These are phyloP conservation scores for Accipiter virgatus DNA, from an alignment of 2,113 vertebrate species.

Conservation along the genomic window DNA sequence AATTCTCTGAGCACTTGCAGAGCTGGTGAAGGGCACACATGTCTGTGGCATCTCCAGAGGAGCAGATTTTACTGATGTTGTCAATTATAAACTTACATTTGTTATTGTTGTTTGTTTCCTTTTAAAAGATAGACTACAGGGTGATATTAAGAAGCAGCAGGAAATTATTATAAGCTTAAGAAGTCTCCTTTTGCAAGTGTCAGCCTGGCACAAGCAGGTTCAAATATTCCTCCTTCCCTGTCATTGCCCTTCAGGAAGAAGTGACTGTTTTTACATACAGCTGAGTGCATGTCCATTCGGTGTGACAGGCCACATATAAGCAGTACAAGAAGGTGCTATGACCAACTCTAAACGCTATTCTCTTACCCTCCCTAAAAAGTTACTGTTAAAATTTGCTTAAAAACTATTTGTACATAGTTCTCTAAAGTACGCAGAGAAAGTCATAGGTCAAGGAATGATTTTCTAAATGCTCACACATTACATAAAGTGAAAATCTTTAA, in stretches of 20 bases:
- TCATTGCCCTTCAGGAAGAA: not conserved
- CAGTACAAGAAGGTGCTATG: not conserved
- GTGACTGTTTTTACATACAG: not conserved
- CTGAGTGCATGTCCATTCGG: rapidly evolving
- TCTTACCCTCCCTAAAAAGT: not conserved
- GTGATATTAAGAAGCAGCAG: not conserved
- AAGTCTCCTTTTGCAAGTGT: not conserved
- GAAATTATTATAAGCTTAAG: not conserved
- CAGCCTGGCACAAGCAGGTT: not conserved
- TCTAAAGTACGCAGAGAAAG: not conserved
- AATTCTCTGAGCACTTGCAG: not conserved
- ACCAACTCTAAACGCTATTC: not conserved
- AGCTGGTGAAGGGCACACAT: not conserved
- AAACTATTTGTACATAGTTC: not conserved
- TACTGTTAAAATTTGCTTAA: not conserved
- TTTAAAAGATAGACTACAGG: not conserved
- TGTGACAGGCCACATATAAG: not conserved
- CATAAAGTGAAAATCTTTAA: not conserved
- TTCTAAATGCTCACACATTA: not conserved
- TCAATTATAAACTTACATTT: not conserved
- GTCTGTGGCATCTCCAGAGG: not conserved
- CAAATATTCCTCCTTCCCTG: not conserved
- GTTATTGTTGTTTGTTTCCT: not conserved
- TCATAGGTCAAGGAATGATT: not conserved
- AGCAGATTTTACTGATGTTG: not conserved